Base-by-base conservation (phyloP, 2,888 invertebrate genomes). In the Baronia brevicornis region DNA sequence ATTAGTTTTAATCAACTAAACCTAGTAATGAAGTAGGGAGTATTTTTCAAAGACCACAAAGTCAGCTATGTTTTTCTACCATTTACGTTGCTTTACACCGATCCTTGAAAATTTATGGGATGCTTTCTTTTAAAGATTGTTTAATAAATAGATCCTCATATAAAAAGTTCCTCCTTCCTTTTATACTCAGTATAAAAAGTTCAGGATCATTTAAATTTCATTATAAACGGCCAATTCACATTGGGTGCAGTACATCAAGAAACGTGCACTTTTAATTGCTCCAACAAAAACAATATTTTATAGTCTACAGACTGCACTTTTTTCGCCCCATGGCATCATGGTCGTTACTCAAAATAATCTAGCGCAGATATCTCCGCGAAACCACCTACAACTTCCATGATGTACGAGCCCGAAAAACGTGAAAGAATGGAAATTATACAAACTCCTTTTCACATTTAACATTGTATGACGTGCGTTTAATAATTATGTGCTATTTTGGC, bases 291-390 rank as follows among this genome's bases (percentile, higher is more conserved):
- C 72, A 54, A 75, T 80, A 78, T 73, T 71, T 79, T 73, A 75
- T 69, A 61, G 61, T 65, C 60, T 62, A 50, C 55, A 51, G 57
- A 54, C 53, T 69, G 68, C 69, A 65, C 53, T 65, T 70, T 77
- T 77, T 61, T 54, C 60, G 54, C 58, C 48, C 54, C 56, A 50
- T 54, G 52, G 52, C 63, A 47, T 43, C 51, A 54, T 49, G 39
- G 65, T 67, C 67, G 74, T 82, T 77, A 78, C 60, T 82, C 80
- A 80, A 78, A 80, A 77, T 80, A 68, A 82, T 84, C 82, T 80
- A 67, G 54, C 61, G 60, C 62, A 66, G 71, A 77, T 79, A 80
- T 80, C 82, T 67, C 43, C 40, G 51, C 50, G 47, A 62, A 59
- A 62, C 52, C 62, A 49, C 44, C 49, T 54, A 44, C 55, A 32